A percentile compares a stretch with the other conserved stretches of the same genome.
Evolutionary conservation across 2,797 vertebrate genomes (phyloP).

Genomic region (Catharus ustulatus): DNA sequence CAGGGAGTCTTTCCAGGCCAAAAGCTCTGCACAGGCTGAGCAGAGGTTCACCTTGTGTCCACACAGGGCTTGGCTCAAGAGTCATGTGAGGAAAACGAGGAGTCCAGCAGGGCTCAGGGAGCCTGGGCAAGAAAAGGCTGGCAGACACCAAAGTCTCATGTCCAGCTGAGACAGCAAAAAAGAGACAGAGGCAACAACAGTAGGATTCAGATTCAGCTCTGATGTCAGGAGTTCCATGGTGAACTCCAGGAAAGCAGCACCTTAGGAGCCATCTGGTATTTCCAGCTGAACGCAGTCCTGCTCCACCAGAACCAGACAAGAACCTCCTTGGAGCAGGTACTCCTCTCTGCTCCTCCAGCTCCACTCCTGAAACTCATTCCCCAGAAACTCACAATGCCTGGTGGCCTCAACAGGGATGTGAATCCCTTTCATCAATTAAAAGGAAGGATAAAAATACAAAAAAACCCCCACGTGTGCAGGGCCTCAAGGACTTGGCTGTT

Average conservation of each 20-base stretch:
- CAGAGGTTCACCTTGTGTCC: background rate
- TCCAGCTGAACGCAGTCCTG: background rate
- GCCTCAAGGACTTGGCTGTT: background rate
- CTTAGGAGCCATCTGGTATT: background rate
- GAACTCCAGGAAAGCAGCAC: background rate
- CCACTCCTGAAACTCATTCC: background rate
- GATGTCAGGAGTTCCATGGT: fast-evolving
- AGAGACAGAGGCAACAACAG: background rate
- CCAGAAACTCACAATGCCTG: background rate
- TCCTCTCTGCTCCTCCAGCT: background rate
- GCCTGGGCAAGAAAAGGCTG: background rate
- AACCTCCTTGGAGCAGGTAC: background rate
- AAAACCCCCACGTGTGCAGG: fast-evolving
- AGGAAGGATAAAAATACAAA: background rate
- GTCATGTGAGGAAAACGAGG: background rate
- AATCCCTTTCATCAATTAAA: background rate
- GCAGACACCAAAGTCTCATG: background rate
- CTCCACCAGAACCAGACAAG: background rate
- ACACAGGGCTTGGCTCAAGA: background rate
- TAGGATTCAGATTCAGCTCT: background rate
- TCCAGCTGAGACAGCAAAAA: background rate
- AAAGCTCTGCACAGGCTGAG: background rate
- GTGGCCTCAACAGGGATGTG: fast-evolving
- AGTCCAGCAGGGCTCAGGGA: background rate
- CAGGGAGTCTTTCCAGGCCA: background rate